These are phyloP conservation scores for Irena cyanogastra DNA, from an alignment of 2,113 vertebrate species.

Conservation along the genomic window DNA sequence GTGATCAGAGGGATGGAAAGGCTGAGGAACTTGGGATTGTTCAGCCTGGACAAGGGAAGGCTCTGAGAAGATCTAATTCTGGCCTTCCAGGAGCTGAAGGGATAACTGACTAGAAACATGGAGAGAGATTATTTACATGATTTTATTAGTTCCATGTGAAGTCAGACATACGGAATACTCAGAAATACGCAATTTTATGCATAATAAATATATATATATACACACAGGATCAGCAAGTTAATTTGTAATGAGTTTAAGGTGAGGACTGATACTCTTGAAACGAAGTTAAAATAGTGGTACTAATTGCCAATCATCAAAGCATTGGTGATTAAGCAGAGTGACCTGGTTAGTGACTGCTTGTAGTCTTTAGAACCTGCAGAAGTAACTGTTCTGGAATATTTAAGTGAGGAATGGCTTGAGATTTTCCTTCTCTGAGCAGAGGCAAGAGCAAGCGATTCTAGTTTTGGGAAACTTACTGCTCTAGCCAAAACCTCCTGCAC, in stretches of 20 bases:
- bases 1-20: neutral
- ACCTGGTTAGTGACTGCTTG: neutral
- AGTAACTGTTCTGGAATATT: neutral
- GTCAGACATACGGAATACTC: neutral
- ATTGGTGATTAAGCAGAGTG: neutral
- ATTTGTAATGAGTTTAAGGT: neutral
- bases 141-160: neutral
- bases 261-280: neutral
- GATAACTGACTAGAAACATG: neutral
- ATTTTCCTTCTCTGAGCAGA: neutral
- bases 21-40: neutral
- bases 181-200: neutral
- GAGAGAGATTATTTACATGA: neutral
- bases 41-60: neutral
- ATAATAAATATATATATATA: rapidly evolving
- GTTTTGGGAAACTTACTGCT: neutral
- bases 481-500: neutral
- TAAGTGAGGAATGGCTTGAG: neutral
- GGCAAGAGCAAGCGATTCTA: neutral
- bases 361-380: neutral
- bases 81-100: neutral
- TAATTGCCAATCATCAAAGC: neutral
- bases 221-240: neutral
- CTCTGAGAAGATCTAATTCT: neutral
- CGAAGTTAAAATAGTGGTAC: neutral